Evolutionary conservation across 2,113 vertebrate genomes (phyloP), one percentile per base, ranked within the genome.

Genomic region (Lonchura striata): DNA sequence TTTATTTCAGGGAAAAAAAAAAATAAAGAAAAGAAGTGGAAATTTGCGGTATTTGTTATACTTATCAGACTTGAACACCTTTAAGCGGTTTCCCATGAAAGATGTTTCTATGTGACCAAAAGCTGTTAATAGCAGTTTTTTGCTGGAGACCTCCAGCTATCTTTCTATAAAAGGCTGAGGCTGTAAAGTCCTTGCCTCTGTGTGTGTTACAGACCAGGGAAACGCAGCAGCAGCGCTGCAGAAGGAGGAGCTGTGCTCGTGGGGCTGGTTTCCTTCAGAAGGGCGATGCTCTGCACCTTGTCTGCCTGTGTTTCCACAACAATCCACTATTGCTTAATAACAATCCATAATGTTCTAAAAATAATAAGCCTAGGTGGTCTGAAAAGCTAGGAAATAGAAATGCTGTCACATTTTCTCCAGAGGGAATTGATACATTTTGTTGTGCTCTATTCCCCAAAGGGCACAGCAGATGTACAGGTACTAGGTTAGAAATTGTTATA

Each of bases 401-500:
- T 76, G 37, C 52, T 96, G 95, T 94, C 95, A 92, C 82, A 91
- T 82, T 94, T 84, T 82, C 63, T 86, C 88, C 52, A 33, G 70
- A 46, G 88, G 91, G 93, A 96, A 86, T 74, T 92, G 83, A 95
- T 96, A 88, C 87, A 84, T 95, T 96, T 97, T 93, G 90, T 91
- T 96, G 81, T 82, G 64, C 75, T 95, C 85, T 69, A 5, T 94
- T 97, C 95, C 95, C 95, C 42, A 94, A 87, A 90, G 95, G 80
- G 35, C 56, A 82, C 28, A 95, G 83, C 88, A 97, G 95, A 97
- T 94, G 92, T 96, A 94, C 96, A 96, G 96, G 96, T 97, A 94
- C 77, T 49, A 89, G 84, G 80, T 63, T 96, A 95, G 95, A 96
- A 97, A 96, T 92, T 91, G 92, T 96, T 97, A 92, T 96, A 95